Base-by-base conservation (phyloP, 2,888 invertebrate species). In the Lasioglossum zephyrum region DNA sequence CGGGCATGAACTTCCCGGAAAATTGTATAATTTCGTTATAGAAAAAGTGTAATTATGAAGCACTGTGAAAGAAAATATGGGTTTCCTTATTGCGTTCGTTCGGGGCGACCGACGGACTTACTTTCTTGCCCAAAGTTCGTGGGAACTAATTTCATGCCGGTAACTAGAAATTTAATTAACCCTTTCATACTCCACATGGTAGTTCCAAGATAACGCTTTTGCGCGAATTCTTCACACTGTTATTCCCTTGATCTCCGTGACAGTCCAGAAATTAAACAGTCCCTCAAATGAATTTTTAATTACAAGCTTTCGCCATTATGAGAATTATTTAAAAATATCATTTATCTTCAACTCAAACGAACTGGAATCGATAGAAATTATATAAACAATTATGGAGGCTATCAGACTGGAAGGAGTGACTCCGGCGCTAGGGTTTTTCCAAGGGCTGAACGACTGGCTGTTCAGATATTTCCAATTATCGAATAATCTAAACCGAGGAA, bases 111-210 rank as follows among this genome's bases (percentile, higher is more conserved):
- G 47, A 47, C 13, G 47, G 47, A 5, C 47, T 47, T 47, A 4
- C 47, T 47, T 47, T 47, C 76, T 73, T 77, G 76, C 69, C 66
- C 53, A 76, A 83, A 85, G 76, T 82, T 85, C 16, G 53, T 41
- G 53, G 73, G 63, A 75, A 80, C 78, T 76, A 76, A 84, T 84
- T 81, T 53, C 78, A 85, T 53, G 86, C 73, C 81, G 86, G 78
- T 77, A 86, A 79, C 78, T 78, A 73, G 81, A 80, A 86, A 86
- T 86, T 86, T 84, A 86, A 84, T 86, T 84, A 84, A 81, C 78
- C 60, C 81, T 81, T 84, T 41, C 73, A 53, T 79, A 16, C 47
- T 47, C 47, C 47, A 47, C 47, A 47, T 16, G 16, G 47, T 16
- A 16, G 16, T 16, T 47, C 16, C 1, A 16, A 16, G 47, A 47